Evolutionary conservation across 2,888 invertebrate genomes (phyloP), one percentile per base, ranked within the genome.

Genomic region (Amiota minor): DNA sequence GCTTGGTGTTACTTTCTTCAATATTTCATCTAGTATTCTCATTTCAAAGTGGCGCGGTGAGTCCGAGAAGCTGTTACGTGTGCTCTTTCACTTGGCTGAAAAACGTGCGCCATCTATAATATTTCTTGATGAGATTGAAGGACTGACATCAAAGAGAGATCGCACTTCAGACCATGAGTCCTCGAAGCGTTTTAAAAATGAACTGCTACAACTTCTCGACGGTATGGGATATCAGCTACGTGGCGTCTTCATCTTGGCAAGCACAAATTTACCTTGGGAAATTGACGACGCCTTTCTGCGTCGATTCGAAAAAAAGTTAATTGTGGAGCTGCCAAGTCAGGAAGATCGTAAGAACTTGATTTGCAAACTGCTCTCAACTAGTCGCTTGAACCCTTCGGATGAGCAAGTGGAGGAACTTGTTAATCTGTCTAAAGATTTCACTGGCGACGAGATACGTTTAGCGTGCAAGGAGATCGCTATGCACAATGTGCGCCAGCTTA

Each of bases 1-100:
- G 87, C 83, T 92, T 91, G 20, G 50, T 53, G 92, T 93, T 75
- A 96, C 96, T 0, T 97, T 98, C 90, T 97, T 98, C 89, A 98
- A 98, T 87, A 93, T 98, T 14, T 94, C 96, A 2, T 95, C 96
- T 75, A 96, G 97, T 83, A 94, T 95, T 2, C 92, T 98, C 59
- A 93, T 97, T n/a, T 97, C 96, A 84, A 98, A 98, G 90, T 98
- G 98, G 98, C 91, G 98, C 47, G 98, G 98, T 0, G 98, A 98
- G 82, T 97, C 97, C 0, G 98, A 98, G 90, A 98, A 97, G 90
- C 93, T 97, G 80, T 92, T 98, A 61, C 93, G 96, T 0, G 94
- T 96, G 0, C 91, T 98, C 62, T 97, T 97, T 89, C 96, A 97
- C 80, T 91, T 97, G 89, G 98, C 98, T 0, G 92, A 94, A 53